phyloP scores from a whole-genome alignment of 2,888 invertebrate species.

The Mylabris sibirica region DNA sequence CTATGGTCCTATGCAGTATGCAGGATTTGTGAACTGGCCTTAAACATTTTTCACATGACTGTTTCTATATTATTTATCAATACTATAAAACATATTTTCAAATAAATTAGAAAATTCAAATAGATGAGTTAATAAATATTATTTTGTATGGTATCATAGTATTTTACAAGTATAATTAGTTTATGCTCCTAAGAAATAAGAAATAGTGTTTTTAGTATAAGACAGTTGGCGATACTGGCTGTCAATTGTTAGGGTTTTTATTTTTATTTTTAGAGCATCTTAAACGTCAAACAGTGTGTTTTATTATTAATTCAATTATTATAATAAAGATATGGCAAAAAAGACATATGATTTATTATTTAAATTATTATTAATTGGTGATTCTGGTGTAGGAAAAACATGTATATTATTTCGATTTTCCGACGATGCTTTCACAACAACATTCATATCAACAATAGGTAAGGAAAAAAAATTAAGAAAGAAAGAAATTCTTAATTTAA shows the following conservation, averaged over 20 bases:
- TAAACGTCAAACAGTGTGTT: slow-evolving; percentile 24
- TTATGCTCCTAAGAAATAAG: neutral
- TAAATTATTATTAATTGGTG: slow-evolving; percentile 90
- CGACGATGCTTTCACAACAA: slow-evolving; percentile 93
- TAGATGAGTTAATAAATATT: too few relatives aligned
- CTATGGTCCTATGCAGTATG: too few relatives aligned
- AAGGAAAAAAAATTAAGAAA: too few relatives aligned
- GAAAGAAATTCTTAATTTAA: slow-evolving; percentile 18
- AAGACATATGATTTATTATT: slow-evolving; percentile 94
- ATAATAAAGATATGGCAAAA: slow-evolving; percentile 80
- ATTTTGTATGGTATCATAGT: too few relatives aligned
- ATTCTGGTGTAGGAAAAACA: slow-evolving; percentile 94
- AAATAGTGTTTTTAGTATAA: neutral
- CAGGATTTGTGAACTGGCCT: too few relatives aligned
- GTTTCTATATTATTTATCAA: too few relatives aligned
- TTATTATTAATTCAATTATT: slow-evolving; percentile 16
- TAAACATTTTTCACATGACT: too few relatives aligned
- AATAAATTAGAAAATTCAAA: too few relatives aligned
- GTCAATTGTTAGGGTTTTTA: slow-evolving; percentile 16
- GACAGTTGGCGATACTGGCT: neutral
- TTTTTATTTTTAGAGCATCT: slow-evolving; percentile 13
- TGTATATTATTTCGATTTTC: slow-evolving; percentile 94
- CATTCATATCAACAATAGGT: slow-evolving; percentile 97
- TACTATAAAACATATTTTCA: too few relatives aligned
- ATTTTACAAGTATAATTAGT: neutral